Conservation (phyloP, 92 coral and sea anemone genomes). For the Anthopleura xanthogrammica region DNA sequence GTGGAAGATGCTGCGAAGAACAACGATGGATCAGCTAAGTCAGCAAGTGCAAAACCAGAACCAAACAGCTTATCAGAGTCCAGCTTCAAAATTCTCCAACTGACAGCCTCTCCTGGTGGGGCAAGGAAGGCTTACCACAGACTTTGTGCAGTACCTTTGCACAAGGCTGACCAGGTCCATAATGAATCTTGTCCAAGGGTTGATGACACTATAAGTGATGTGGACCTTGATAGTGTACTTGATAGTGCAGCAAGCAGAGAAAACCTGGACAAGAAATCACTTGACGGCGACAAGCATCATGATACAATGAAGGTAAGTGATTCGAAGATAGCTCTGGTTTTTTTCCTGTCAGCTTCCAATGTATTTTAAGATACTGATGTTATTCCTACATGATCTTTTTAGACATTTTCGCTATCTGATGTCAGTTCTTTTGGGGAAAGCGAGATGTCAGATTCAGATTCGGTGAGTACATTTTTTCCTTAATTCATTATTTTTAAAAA, state of each 20-base stretch:
- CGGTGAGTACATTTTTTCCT: background rate
- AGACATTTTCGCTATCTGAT: background rate
- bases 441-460: background rate
- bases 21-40: background rate
- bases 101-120: constrained; percentile 7
- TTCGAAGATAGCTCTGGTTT: background rate
- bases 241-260: background rate
- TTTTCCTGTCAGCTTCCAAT: no score
- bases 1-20: background rate
- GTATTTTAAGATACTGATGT: background rate
- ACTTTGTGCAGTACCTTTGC: background rate
- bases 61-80: background rate
- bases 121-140: background rate
- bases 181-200: background rate
- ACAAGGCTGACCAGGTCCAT: background rate
- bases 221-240: no score
- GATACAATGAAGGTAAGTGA: background rate
- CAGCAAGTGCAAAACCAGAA: background rate
- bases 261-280: background rate
- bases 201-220: background rate
- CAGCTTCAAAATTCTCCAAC: background rate
- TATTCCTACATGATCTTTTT: background rate
- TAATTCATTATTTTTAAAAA: no score
- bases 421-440: background rate
- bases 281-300: background rate